Percentiles rank a stretch among this genome's conserved stretches.
These are phyloP conservation scores for Coregonus suidteri DNA, from an alignment of 2,797 vertebrate species.

Conservation along the genomic window DNA sequence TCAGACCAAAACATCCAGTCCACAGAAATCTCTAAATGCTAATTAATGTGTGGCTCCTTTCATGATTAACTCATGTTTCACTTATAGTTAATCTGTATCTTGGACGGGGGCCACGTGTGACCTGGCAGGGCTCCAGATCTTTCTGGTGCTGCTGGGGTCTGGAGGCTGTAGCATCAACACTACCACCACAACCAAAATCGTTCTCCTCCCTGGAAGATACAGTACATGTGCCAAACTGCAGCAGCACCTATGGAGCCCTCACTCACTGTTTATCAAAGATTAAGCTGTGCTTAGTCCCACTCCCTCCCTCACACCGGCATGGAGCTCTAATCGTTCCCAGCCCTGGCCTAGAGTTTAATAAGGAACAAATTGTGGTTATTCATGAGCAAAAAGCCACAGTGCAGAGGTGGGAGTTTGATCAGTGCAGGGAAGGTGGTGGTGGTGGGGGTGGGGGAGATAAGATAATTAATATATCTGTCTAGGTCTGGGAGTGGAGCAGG, in stretches of 20 bases:
- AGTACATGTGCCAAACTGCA: constrained; percentile 63
- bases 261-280: constrained; percentile 73
- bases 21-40: constrained; percentile 62
- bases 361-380: constrained; percentile 72
- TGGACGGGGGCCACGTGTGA: constrained; percentile 69
- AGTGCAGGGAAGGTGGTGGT: constrained; percentile 45
- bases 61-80: constrained; percentile 73
- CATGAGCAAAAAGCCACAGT: constrained; percentile 69
- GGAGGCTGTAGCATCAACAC: constrained; percentile 24
- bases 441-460: constrained; percentile 18
- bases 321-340: constrained; percentile 63
- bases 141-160: constrained; percentile 21
- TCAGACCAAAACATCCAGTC: constrained; percentile 50
- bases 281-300: constrained; percentile 66
- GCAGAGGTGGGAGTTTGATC: constrained; percentile 56
- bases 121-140: constrained; percentile 68
- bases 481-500: constrained; percentile 53
- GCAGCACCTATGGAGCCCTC: constrained; percentile 59
- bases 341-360: constrained; percentile 69
- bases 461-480: constrained; percentile 64
- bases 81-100: constrained; percentile 74
- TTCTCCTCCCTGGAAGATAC: constrained; percentile 17
- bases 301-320: constrained; percentile 16
- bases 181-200: constrained; percentile 4
- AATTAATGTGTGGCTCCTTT: constrained; percentile 72